A percentile compares a stretch with the other conserved stretches of the same genome.
Conservation (phyloP, 2,888 invertebrate species). For the Amblyjoppa proteus region DNA sequence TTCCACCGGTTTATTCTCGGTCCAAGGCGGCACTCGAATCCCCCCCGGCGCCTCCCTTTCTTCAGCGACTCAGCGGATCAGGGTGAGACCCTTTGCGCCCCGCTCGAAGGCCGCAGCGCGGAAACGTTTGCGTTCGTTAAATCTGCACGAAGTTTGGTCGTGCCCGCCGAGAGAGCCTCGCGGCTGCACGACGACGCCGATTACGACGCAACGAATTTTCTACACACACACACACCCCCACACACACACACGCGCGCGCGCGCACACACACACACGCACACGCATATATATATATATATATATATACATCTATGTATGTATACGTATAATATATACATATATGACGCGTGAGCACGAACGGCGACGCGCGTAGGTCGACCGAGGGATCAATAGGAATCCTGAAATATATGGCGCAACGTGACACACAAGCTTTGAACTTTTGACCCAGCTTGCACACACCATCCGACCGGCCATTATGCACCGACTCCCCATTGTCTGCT, state of each 20-base stretch:
- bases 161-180: not conserved
- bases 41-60: not conserved
- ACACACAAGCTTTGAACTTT: slow-evolving; percentile 69
- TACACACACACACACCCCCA: not conserved
- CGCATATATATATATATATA: no score
- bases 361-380: slow-evolving; percentile 31
- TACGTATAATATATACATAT: not conserved
- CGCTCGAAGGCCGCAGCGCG: not conserved
- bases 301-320: no score
- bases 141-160: slow-evolving; percentile 60
- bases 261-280: no score
- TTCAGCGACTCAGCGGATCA: not conserved
- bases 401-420: slow-evolving; percentile 65
- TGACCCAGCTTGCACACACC: slow-evolving; percentile 61
- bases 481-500: slow-evolving; percentile 61
- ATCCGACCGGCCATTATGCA: slow-evolving; percentile 60
- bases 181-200: slow-evolving; percentile 29
- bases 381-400: slow-evolving; percentile 65
- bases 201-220: not conserved
- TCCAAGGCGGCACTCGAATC: not conserved
- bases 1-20: not conserved
- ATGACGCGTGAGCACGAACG: slow-evolving; percentile 8
- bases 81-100: not conserved
- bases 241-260: no score
- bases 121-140: slow-evolving; percentile 56